Base-by-base conservation (phyloP, 2,797 vertebrate genomes). In the Hypotaenidia philippensis region DNA sequence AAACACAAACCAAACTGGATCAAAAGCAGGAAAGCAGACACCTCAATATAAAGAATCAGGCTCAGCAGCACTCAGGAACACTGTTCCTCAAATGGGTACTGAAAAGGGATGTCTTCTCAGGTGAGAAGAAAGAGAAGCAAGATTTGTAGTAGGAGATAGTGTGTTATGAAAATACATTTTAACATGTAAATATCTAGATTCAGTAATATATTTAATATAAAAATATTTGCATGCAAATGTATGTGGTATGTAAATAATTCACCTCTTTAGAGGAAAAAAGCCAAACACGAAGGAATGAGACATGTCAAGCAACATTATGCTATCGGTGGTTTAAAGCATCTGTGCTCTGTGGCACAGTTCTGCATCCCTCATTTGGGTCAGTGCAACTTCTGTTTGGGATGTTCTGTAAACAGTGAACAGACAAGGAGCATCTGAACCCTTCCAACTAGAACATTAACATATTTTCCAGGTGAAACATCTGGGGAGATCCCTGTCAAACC, bases 1-100 rank as follows among this genome's bases (percentile, higher is more conserved):
- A 93, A 95, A 93, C 68, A 95, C 75, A 78, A 95, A 77, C 70
- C 84, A 57, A 66, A 63, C 47, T 49, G 49, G 90, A 94, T 97
- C 93, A 95, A 95, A 96, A 93, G 47, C 26, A 81, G 59, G 85
- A 65, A 61, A 56, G 77, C 55, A 93, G 91, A 95, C 79, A 86
- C 21, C 63, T 83, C 38, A 36, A 96, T 74, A 56, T 22, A 41
- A 55, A 61, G 38, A 88, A 47, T 69, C 27, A 83, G 59, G 19
- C 74, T 93, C 53, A 59, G 50, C 71, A 92, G 29, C 60, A 38
- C 44, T 74, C 14, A n/a, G 36, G 17, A 90, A 45, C 52, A 65
- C 9, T 13, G 13, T 61, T 95, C 72, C 83, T 87, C 82, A 85
- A 75, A 87, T 0, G 1, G 36, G 60, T 69, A 56, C n/a, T 21